Evolutionary conservation across 23 tunicate genomes (phyloP), one percentile per base, ranked within the genome.

Genomic region (Styela plicata): DNA sequence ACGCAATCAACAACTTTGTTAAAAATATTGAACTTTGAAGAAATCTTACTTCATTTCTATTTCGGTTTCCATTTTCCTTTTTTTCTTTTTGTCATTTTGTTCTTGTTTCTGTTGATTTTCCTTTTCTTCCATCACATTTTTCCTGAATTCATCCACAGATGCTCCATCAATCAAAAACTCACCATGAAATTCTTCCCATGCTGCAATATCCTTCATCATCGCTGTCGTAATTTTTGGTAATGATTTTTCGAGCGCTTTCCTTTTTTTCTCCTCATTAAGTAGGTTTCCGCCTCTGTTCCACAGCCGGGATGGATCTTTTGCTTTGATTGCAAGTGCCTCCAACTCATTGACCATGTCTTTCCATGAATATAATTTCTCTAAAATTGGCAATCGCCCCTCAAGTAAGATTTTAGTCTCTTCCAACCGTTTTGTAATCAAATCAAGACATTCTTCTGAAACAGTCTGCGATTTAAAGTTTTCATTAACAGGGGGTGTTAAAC

Each of bases 51-150:
- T 67, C 71, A 67, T 67, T 21, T 62, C 65, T 0, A 23, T 62
- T 67, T 67, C 71, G 31, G 71, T 67, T 67, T 67, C 71, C 71
- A 67, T 19, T 67, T 67, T 67, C 22, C 71, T 19, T 67, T 67
- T 27, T 23, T 29, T 67, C 22, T 67, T 27, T 23, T 29, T 67
- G 13, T 67, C 22, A 19, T 67, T 21, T 67, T 67, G 71, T 23
- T 67, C 71, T 29, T 67, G 71, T 22, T 19, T 29, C 71, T 67
- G 31, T 29, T 67, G 16, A 27, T 29, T 25, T 1, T 67, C 71
- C 16, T 67, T 25, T 1, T 67, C 71, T 27, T 67, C 71, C 2
- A 19, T 27, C 17, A 67, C 31, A 18, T 23, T 22, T 29, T 67
- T 67, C 24, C 32, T 67, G 22, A 67, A 67, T 19, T 67, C 71